Conservation (phyloP, 1,140 invertebrate species). For the Drosophila subobscura region DNA sequence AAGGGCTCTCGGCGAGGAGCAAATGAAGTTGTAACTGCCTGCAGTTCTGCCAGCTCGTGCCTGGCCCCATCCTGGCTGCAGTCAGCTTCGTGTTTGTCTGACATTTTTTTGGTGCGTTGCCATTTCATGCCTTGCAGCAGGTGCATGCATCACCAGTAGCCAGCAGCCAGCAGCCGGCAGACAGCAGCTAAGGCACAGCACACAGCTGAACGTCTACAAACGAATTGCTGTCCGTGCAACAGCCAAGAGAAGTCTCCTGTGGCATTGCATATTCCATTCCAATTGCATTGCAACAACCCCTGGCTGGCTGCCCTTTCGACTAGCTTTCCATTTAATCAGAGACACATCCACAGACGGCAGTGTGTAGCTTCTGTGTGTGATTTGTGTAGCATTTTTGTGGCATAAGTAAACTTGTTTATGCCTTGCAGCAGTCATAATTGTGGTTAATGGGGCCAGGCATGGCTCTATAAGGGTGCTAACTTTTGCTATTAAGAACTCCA, state of each 20-base stretch:
- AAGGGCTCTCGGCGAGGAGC: slow-evolving; percentile 5
- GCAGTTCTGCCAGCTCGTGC: background rate
- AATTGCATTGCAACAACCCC: slow-evolving; percentile 22
- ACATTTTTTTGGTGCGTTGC: slow-evolving; percentile 48
- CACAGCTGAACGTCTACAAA: slow-evolving; percentile 5
- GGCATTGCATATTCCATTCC: slow-evolving; percentile 41
- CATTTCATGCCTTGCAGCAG: slow-evolving; percentile 44
- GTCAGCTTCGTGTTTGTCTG: slow-evolving; percentile 12
- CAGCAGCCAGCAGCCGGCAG: background rate
- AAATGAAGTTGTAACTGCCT: slow-evolving; percentile 72
- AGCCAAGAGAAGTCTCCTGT: slow-evolving; percentile 19
- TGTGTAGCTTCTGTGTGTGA: slow-evolving; percentile 1
- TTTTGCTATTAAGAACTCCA: no score
- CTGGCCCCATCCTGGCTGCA: background rate
- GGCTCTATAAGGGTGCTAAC: no score
- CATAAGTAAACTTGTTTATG: slow-evolving; percentile 72
- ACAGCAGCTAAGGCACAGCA: no score
- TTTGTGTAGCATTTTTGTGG: slow-evolving; percentile 17
- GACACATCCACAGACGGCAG: background rate
- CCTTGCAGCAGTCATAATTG: slow-evolving; percentile 77
- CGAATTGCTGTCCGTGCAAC: slow-evolving; percentile 3
- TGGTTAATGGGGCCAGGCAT: slow-evolving; percentile 71
- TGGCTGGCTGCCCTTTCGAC: slow-evolving; percentile 32
- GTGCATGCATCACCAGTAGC: slow-evolving; percentile 31
- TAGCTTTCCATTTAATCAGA: slow-evolving; percentile 46